A percentile compares a stretch with the other conserved stretches of the same genome.
Evolutionary conservation across 2,797 vertebrate species (phyloP).

Genomic region (Urocyon cinereoargenteus): DNA sequence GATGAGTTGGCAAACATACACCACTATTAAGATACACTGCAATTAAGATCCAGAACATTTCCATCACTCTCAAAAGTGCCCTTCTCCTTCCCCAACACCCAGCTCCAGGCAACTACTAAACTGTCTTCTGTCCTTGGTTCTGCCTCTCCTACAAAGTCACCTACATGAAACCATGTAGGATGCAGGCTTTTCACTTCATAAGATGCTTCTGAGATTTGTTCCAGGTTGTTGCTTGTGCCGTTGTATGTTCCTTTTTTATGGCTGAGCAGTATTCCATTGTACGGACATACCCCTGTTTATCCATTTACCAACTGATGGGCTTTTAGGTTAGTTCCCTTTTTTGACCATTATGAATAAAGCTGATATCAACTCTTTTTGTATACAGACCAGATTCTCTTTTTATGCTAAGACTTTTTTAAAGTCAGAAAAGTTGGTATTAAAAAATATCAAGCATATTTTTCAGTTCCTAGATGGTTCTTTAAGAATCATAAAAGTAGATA

Average conservation of each 20-base stretch:
- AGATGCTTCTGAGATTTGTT: background rate
- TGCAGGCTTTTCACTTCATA: background rate
- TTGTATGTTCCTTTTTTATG: background rate
- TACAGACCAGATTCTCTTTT: background rate
- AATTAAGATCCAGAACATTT: background rate
- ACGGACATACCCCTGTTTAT: too few relatives aligned
- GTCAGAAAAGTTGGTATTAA: background rate
- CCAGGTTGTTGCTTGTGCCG: background rate
- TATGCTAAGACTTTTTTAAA: conserved; percentile 7
- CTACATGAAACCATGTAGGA: background rate
- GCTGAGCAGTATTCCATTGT: too few relatives aligned
- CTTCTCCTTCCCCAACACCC: background rate
- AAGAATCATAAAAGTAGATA: background rate
- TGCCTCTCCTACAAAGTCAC: background rate
- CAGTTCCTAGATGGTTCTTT: background rate
- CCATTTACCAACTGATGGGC: background rate
- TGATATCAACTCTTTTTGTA: background rate
- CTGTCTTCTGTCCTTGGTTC: background rate
- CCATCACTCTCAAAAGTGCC: background rate
- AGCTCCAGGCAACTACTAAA: background rate
- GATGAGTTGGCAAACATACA: background rate
- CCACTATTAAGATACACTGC: background rate
- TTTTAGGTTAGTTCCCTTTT: background rate
- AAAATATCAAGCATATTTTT: background rate
- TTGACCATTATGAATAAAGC: background rate